These are phyloP conservation scores for Anolis sagrei DNA, from an alignment of 2,113 vertebrate species.

Conservation along the genomic window DNA sequence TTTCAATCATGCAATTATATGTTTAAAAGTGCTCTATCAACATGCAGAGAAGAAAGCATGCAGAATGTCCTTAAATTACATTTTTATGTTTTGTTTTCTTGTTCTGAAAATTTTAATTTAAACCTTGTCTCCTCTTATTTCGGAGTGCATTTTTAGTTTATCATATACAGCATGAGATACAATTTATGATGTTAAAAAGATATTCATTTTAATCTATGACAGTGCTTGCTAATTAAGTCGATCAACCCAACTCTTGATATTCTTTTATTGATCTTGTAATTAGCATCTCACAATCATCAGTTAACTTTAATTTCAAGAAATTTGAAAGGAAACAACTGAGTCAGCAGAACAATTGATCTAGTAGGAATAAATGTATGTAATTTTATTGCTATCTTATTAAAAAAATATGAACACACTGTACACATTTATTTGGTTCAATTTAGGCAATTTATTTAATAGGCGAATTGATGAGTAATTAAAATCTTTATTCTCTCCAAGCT, in stretches of 20 bases:
- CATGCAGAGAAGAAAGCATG: too few relatives aligned
- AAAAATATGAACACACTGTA: too few relatives aligned
- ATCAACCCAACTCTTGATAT: not conserved
- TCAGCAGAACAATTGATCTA: not conserved
- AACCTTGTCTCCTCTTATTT: not conserved
- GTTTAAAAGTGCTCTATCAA: too few relatives aligned
- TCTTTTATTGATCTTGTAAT: not conserved
- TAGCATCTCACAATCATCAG: not conserved
- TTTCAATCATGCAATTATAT: too few relatives aligned
- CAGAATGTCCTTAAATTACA: too few relatives aligned
- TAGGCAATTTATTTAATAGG: too few relatives aligned
- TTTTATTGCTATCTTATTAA: not conserved
- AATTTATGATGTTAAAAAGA: not conserved
- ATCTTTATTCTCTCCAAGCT: too few relatives aligned
- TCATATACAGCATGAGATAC: not conserved
- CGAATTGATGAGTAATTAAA: too few relatives aligned
- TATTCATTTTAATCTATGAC: not conserved
- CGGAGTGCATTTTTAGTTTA: not conserved
- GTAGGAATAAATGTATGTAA: too few relatives aligned
- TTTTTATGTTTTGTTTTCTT: too few relatives aligned
- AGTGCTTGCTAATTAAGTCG: not conserved
- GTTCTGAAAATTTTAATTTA: too few relatives aligned
- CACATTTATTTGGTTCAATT: too few relatives aligned
- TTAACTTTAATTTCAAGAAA: not conserved
- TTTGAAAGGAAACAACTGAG: not conserved